phyloP scores from a whole-genome alignment of 2,797 vertebrate species.

The Tinamus major region DNA sequence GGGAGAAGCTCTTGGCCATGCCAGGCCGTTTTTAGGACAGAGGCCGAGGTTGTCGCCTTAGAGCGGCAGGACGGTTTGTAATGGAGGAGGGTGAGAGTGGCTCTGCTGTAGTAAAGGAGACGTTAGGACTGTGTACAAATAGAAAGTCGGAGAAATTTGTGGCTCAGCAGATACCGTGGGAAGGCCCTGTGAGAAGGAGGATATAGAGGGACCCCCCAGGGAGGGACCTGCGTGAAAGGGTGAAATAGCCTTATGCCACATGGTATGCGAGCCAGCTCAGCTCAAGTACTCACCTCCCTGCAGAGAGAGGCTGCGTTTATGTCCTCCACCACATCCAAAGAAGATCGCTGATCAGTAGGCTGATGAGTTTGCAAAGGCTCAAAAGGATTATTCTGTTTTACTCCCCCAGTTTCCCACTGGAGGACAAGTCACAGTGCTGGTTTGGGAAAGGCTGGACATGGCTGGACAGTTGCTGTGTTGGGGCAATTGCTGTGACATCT shows the following conservation, averaged over 20 bases:
- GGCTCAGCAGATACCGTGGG: background rate
- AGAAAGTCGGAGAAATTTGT: background rate
- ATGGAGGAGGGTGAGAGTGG: background rate
- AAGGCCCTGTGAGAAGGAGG: background rate
- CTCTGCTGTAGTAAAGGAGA: background rate
- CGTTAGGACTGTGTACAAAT: too few species aligned
- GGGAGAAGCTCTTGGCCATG: background rate
- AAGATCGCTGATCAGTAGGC: background rate
- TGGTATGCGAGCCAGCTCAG: background rate
- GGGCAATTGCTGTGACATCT: background rate
- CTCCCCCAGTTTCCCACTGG: background rate
- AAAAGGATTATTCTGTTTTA: background rate
- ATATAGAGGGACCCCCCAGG: background rate
- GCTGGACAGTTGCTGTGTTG: background rate
- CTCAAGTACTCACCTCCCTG: background rate
- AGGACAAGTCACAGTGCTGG: background rate
- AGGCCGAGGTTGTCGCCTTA: background rate
- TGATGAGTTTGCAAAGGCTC: background rate
- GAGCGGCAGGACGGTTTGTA: background rate
- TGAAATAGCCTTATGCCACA: rapidly evolving
- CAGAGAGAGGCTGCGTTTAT: background rate
- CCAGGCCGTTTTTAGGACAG: background rate
- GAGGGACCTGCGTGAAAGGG: rapidly evolving
- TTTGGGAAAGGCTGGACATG: background rate
- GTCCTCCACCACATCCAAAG: background rate